These are phyloP conservation scores for Antrozous pallidus DNA, from an alignment of 2,797 vertebrate species.

Conservation along the genomic window DNA sequence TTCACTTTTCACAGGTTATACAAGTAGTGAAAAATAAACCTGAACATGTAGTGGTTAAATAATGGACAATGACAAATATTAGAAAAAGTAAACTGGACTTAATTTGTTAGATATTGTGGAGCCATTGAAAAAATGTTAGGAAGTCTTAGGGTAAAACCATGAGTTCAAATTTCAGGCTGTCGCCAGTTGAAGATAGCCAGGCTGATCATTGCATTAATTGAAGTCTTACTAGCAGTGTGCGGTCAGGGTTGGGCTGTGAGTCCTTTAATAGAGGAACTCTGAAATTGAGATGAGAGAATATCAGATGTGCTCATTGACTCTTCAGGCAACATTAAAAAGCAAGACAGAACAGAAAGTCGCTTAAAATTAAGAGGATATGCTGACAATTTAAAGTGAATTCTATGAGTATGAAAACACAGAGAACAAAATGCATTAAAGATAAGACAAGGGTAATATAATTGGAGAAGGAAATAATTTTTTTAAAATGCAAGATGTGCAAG, in stretches of 20 bases:
- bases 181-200: background rate
- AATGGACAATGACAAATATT: background rate
- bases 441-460: background rate
- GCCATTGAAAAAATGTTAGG: background rate
- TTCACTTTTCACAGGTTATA: background rate
- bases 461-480: constrained; percentile 3
- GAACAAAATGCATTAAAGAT: background rate
- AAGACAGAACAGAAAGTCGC: background rate
- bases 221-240: background rate
- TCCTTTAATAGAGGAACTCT: background rate
- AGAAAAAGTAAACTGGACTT: background rate
- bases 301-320: background rate
- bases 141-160: background rate
- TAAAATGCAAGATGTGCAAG: background rate
- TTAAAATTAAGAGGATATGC: background rate
- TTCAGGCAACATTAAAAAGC: background rate
- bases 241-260: background rate
- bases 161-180: background rate
- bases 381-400: background rate
- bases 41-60: background rate
- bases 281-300: background rate
- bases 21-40: background rate
- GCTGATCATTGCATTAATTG: background rate
- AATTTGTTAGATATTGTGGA: background rate
- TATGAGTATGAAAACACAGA: background rate